Evolutionary conservation across 2,113 vertebrate species (phyloP).

Genomic region (Cercopithecus mona): DNA sequence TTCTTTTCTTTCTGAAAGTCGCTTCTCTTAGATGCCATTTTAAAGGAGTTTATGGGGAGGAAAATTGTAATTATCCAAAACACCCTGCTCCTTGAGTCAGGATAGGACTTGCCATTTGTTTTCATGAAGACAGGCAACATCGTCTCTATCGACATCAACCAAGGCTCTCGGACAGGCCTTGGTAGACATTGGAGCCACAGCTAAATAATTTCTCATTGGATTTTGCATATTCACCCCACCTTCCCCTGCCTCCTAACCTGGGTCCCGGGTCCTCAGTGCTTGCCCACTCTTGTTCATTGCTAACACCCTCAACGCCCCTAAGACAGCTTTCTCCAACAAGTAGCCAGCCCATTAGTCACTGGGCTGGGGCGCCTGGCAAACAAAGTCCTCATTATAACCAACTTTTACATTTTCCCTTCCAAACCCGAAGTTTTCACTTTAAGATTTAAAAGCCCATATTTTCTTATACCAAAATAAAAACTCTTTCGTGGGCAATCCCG

Average conservation of each 20-base stretch:
- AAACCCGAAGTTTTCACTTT: constrained; percentile 45
- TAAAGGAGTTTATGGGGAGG: constrained; percentile 18
- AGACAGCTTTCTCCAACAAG: background rate
- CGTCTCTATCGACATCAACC: background rate
- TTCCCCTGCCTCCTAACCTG: no score
- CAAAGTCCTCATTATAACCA: constrained; percentile 44
- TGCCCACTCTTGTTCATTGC: background rate
- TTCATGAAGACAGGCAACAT: background rate
- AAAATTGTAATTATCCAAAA: background rate
- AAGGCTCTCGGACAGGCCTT: background rate
- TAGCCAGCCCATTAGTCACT: background rate
- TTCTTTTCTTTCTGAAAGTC: background rate
- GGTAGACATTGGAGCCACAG: background rate
- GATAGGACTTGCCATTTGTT: background rate
- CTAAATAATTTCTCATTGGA: background rate
- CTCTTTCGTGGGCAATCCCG: background rate
- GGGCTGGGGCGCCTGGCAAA: background rate
- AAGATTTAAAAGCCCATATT: constrained; percentile 31
- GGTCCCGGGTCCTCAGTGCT: background rate
- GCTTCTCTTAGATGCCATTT: background rate
- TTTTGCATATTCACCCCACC: accelerated
- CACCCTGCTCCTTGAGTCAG: background rate
- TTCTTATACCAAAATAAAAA: constrained; percentile 43
- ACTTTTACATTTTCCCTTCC: background rate
- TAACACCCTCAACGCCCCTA: background rate